Evolutionary conservation across 2,113 vertebrate species (phyloP), one percentile per base, ranked within the genome.

Genomic region (Sorex araneus): DNA sequence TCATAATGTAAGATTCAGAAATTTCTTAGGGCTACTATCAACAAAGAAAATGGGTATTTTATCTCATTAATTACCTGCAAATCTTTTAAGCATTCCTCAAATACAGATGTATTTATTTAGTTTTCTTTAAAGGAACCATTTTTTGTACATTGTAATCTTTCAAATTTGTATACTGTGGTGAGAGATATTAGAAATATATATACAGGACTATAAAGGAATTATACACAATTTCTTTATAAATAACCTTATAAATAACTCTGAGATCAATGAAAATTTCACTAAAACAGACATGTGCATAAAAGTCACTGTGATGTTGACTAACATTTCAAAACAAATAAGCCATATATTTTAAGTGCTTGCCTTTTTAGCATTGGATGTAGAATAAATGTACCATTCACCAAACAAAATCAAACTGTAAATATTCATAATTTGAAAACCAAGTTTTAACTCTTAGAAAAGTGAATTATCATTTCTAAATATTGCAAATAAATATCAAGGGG

Each of bases 1-100:
- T 95, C 94, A 93, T 84, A 81, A 94, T 74, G 47, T 71, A 25
- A 84, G 27, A 47, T 75, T 90, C 64, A 47, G 73, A 73, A 94
- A 77, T 27, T 63, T 36, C 15, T 21, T 47, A 76, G 25, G 30
- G 71, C 83, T 63, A 28, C 0, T 60, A 0, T 92, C 69, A 81
- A 88, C 77, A 45, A 32, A 78, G 66, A 69, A 91, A 77, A 19
- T 84, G 78, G 34, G 50, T 11, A 4, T 16, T 50, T 6, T 78
- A 70, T 36, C 63, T 57, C 67, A 54, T 18, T 75, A 34, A 63
- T 0, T 66, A 45, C 3, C 4, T 76, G 40, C 27, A 21, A 85
- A 80, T 47, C n/a, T 50, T 71, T 11, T 79, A 30, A 88, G 71
- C 1, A 87, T 10, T 54, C 47, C 27, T 80, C 63, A 77, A 80